A percentile compares a stretch with the other conserved stretches of the same genome.
Conservation (phyloP, 2,113 vertebrate species). For the Agapornis roseicollis region DNA sequence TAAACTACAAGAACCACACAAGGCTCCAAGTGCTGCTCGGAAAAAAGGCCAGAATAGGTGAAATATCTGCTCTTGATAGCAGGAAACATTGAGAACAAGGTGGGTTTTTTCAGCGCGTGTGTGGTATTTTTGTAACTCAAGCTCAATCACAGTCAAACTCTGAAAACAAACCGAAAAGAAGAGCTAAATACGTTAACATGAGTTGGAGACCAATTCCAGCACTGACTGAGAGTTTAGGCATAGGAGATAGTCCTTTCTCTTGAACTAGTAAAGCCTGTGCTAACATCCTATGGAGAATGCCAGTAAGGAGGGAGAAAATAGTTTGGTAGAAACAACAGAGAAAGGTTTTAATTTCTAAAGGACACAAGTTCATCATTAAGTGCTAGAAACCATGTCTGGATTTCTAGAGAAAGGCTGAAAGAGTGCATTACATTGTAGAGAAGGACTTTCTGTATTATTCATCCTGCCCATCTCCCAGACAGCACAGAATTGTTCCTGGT, state of each 20-base stretch:
- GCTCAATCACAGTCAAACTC: neutral
- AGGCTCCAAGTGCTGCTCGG: neutral
- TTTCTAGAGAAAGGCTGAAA: neutral
- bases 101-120: neutral
- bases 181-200: neutral
- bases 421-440: neutral
- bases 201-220: neutral
- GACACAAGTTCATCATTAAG: neutral
- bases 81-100: neutral
- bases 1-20: neutral
- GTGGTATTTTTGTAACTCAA: slow-evolving; percentile 4
- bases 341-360: neutral
- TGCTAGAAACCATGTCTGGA: neutral
- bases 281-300: neutral
- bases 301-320: neutral
- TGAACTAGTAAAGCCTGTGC: neutral
- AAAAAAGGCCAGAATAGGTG: neutral
- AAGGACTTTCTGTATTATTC: slow-evolving; percentile 11
- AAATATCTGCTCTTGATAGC: neutral
- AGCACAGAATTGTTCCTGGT: neutral
- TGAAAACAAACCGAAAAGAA: slow-evolving; percentile 2
- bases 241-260: neutral
- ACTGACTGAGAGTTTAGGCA: neutral
- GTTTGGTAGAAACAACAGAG: neutral
- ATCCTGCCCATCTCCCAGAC: neutral